Evolutionary conservation across 2,797 vertebrate genomes (phyloP).

Genomic region (Cephalopachus bancanus): DNA sequence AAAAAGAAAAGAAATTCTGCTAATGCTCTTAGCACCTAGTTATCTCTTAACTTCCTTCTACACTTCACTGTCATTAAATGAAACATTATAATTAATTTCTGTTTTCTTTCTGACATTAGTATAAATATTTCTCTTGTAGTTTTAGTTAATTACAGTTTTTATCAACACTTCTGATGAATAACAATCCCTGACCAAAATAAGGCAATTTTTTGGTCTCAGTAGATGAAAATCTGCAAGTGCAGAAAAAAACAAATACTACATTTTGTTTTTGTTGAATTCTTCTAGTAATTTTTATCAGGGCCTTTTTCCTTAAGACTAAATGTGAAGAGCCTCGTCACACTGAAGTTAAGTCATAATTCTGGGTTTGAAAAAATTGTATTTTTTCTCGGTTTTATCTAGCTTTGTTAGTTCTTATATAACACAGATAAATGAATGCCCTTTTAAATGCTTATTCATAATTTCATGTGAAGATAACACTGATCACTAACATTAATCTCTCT

Average conservation of each 20-base stretch:
- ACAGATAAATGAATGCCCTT: slow-evolving; percentile 71
- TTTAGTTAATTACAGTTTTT: slow-evolving; percentile 69
- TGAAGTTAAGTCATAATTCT: slow-evolving; percentile 26
- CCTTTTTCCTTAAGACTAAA: slow-evolving; percentile 28
- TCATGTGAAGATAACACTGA: slow-evolving; percentile 31
- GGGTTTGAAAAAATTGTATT: slow-evolving; percentile 30
- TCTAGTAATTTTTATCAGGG: slow-evolving; percentile 4
- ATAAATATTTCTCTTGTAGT: slow-evolving; percentile 66
- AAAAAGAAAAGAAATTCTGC: slow-evolving; percentile 7
- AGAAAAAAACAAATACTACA: background rate
- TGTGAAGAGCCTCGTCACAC: background rate
- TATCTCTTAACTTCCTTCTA: slow-evolving; percentile 13
- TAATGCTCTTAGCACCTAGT: background rate
- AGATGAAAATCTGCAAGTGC: background rate
- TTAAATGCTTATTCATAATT: slow-evolving; percentile 69
- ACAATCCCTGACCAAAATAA: slow-evolving; percentile 42
- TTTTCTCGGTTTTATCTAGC: slow-evolving; percentile 29
- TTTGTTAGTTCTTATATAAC: slow-evolving; percentile 11
- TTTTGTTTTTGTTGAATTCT: slow-evolving; percentile 26
- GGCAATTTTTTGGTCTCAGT: slow-evolving; percentile 16
- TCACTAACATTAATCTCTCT: slow-evolving; percentile 68
- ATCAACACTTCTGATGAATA: slow-evolving; percentile 10
- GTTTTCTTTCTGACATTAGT: slow-evolving; percentile 50
- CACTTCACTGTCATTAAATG: slow-evolving; percentile 51
- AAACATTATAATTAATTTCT: slow-evolving; percentile 58